Base-by-base conservation (phyloP, 2,797 vertebrate species). In the Meda fulgida region DNA sequence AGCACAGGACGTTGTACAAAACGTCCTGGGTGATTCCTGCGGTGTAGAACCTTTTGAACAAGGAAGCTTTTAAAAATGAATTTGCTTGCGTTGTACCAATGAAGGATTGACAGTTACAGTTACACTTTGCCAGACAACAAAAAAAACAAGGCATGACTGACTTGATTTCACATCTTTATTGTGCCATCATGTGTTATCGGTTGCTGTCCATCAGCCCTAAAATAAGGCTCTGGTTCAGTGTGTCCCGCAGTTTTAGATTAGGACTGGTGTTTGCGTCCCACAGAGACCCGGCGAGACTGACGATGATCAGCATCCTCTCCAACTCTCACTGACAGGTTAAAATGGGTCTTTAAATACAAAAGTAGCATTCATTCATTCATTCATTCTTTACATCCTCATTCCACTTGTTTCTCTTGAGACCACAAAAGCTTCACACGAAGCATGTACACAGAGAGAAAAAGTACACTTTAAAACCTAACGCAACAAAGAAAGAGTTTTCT, bases 401-500 rank as follows among this genome's bases (percentile, higher is more conserved):
- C 83, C 40, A 83, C 38, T 84, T 10, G 2, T 86, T 72, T 83
- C 78, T 85, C 18, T 84, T 89, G 85, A 26, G 40, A 29, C 46
- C 75, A 83, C 89, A 89, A 85, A 76, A 60, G 92, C 93, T 92
- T 94, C 92, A 91, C 85, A 65, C 92, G 90, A 94, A 94, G 93
- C 93, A 75, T 89, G 86, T 90, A 85, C 88, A 83, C 79, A 91
- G 88, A 88, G 90, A 93, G 92, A 93, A 93, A 71, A 94, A 94
- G 93, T 93, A 92, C 94, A 94, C 94, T 94, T 95, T 76, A 92
- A 92, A 91, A 92, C 89, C 88, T 60, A 83, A 55, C 75, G 11
- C 88, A 87, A 81, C 80, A 81, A 82, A 90, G 26, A 60, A 3
- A 55, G 67, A n/a, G 55, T 65, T 31, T 58, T 72, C 11, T 46